phyloP scores from a whole-genome alignment of 2,888 invertebrate genomes.

The Drosophila vallismaia region DNA sequence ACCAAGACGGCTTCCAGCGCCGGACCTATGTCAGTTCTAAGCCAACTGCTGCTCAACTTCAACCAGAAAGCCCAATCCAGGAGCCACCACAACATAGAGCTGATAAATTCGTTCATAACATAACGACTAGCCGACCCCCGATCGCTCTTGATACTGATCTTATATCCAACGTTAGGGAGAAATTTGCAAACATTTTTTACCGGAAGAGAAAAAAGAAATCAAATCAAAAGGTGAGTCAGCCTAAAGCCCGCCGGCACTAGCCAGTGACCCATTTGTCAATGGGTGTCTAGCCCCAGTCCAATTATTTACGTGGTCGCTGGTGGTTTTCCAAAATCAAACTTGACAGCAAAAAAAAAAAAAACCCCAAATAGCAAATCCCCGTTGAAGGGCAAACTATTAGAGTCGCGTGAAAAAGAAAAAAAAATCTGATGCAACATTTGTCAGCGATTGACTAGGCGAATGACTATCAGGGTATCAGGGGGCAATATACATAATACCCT shows the following conservation, averaged over 20 bases:
- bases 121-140: slow-evolving; percentile 76
- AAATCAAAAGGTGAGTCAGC: slow-evolving; percentile 73
- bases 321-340: not conserved
- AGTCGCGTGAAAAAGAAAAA: slow-evolving; percentile 31
- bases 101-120: slow-evolving; percentile 83
- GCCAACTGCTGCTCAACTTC: slow-evolving; percentile 80
- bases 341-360: slow-evolving; percentile 9
- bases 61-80: slow-evolving; percentile 80
- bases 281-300: not conserved
- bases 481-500: slow-evolving; percentile 41
- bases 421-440: slow-evolving; percentile 76
- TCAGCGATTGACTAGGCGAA: slow-evolving; percentile 55
- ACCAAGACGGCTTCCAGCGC: slow-evolving; percentile 81
- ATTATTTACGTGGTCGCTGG: slow-evolving; percentile 2
- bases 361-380: slow-evolving; percentile 24
- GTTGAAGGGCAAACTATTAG: slow-evolving; percentile 57
- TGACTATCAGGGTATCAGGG: slow-evolving; percentile 14
- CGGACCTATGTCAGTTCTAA: slow-evolving; percentile 84
- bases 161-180: slow-evolving; percentile 60
- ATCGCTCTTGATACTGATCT: slow-evolving; percentile 35
- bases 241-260: slow-evolving; percentile 8
- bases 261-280: slow-evolving; percentile 11
- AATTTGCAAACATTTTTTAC: slow-evolving; percentile 79
- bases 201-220: slow-evolving; percentile 81
- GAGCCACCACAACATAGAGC: slow-evolving; percentile 79